Evolutionary conservation across 92 coral and sea anemone genomes (phyloP), one percentile per base, ranked within the genome.

Genomic region (Zoanthus sansibaricus): DNA sequence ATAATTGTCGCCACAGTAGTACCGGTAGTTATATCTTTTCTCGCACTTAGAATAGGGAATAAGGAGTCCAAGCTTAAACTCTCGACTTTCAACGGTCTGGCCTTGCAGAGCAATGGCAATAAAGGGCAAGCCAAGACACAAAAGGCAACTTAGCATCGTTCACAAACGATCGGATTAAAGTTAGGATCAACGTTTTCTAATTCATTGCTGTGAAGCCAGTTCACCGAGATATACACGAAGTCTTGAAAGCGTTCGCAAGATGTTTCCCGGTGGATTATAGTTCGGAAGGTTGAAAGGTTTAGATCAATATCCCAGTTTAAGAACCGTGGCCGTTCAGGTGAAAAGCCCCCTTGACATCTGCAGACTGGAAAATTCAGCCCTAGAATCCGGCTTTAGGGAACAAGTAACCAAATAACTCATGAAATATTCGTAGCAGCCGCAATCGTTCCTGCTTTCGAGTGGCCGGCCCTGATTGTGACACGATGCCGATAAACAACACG

Each of bases 31-130:
- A 52, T 82, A 46, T 6, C 15, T 86, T 7, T 75, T 55, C 20
- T 75, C 46, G 16, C 91, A 95, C 18, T 86, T 94, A 12, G 68
- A 86, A 72, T 87, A 94, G 0, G 98, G 98, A 47, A 94, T 92
- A 4, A 94, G 83, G 37, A 94, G 94, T 30, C 98, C 98, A 10
- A 94, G 88, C 71, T 90, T 93, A 79, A 86, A 94, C 76, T 94
- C 98, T 46, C 91, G 91, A 68, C 89, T 82, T 32, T 82, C 80
- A 42, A 88, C 78, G 64, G 49, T 45, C 75, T 80, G 74, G 30
- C 85, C 74, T 21, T 80, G 85, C 62, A 80, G 32, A 69, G 73
- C 75, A 66, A 66, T 32, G 25, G 49, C 46, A 80, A 31, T 31
- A 45, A 67, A 13, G 45, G 44, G 18, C 21, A 80, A 49, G 8